These are phyloP conservation scores for Carpatolechia fugitivella DNA, from an alignment of 2,888 invertebrate species.

Conservation along the genomic window DNA sequence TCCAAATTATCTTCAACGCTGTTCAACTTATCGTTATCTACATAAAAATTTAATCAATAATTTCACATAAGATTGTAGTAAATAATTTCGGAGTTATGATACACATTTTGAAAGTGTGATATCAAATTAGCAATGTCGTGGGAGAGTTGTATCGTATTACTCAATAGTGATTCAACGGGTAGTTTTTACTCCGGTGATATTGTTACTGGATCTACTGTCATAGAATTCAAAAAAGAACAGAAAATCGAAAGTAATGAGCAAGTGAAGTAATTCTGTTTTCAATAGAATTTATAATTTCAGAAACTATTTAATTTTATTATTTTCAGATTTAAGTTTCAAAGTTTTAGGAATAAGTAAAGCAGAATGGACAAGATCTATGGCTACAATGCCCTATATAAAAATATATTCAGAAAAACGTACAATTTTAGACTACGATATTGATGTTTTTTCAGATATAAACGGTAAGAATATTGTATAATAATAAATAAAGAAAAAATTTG, in stretches of 20 bases:
- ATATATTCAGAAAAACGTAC: slow-evolving; percentile 57
- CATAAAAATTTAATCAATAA: not conserved
- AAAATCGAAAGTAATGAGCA: slow-evolving; percentile 51
- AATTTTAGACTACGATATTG: slow-evolving; percentile 44
- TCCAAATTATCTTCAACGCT: too few relatives aligned
- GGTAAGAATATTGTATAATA: slow-evolving; percentile 21
- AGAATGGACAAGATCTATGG: slow-evolving; percentile 57
- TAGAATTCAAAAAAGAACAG: slow-evolving; percentile 51
- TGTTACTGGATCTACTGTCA: slow-evolving; percentile 58
- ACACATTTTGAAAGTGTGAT: slow-evolving; percentile 1
- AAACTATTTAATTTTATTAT: slow-evolving; percentile 3
- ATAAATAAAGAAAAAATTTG: not conserved
- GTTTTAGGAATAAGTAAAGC: slow-evolving; percentile 57
- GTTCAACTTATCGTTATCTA: not conserved
- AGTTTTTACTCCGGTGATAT: slow-evolving; percentile 62
- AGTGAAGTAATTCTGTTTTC: too few relatives aligned
- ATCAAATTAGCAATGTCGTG: slow-evolving; percentile 42
- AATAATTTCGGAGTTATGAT: not conserved
- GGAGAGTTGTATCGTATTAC: slow-evolving; percentile 47
- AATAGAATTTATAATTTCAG: too few relatives aligned
- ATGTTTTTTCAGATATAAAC: slow-evolving; percentile 46
- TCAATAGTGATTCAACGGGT: slow-evolving; percentile 57
- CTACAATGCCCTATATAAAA: slow-evolving; percentile 61
- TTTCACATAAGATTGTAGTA: not conserved
- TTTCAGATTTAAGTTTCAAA: slow-evolving; percentile 57